Percentiles rank a stretch among this genome's conserved stretches.
These are phyloP conservation scores for Leptothorax acervorum DNA, from an alignment of 2,888 invertebrate species.

Conservation along the genomic window DNA sequence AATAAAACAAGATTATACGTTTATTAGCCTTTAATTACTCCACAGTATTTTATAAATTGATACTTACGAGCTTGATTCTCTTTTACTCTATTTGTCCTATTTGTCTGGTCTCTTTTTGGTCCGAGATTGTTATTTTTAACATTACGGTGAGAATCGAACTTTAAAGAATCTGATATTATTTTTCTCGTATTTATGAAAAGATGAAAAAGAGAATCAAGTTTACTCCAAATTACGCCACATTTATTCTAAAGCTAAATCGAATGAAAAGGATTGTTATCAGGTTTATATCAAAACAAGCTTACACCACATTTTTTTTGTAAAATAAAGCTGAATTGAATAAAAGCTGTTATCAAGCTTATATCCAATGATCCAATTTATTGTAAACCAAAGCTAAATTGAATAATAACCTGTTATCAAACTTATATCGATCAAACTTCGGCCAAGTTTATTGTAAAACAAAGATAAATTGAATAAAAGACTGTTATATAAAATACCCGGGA, in stretches of 20 bases:
- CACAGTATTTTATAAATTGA: too few relatives aligned
- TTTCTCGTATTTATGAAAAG: not conserved
- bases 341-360: not conserved
- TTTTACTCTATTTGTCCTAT: too few relatives aligned
- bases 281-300: not conserved
- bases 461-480: not conserved
- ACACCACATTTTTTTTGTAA: not conserved
- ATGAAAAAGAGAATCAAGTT: not conserved
- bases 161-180: not conserved
- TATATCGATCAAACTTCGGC: not conserved
- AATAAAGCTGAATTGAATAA: not conserved
- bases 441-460: not conserved
- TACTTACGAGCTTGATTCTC: too few relatives aligned
- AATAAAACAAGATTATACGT: too few relatives aligned
- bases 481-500: too few relatives aligned
- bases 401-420: constrained; percentile 1
- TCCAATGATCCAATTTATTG: not conserved
- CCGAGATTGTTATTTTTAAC: not conserved
- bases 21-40: too few relatives aligned
- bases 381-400: not conserved
- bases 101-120: not conserved
- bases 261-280: not conserved
- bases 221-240: not conserved
- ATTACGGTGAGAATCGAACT: not conserved
- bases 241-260: not conserved